phyloP scores from a whole-genome alignment of 2,888 invertebrate species.

The Cerastoderma edule region DNA sequence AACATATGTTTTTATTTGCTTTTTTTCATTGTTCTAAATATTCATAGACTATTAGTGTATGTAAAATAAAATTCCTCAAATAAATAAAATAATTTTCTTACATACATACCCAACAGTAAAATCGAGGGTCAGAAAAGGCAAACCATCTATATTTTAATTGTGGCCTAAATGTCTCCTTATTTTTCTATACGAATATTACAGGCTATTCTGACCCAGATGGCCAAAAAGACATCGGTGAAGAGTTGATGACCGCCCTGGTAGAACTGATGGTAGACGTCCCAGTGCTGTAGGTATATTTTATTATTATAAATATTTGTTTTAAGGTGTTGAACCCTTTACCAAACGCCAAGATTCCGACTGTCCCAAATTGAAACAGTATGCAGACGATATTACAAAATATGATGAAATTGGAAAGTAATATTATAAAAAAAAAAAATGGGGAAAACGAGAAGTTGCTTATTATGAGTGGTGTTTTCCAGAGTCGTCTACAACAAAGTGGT shows the following conservation, averaged over 20 bases:
- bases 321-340: background rate
- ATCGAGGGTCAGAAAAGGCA: no score
- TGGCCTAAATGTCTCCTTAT: background rate
- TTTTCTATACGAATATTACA: no score
- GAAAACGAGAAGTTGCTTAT: no score
- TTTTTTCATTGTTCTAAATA: no score
- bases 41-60: no score
- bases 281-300: slow-evolving; percentile 87
- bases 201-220: slow-evolving; percentile 53
- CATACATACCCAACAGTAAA: no score
- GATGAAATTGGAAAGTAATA: background rate
- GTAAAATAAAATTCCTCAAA: no score
- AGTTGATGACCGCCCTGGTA: slow-evolving; percentile 90
- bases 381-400: background rate
- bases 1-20: no score
- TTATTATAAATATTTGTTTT: background rate
- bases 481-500: background rate
- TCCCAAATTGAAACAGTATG: background rate
- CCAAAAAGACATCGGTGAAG: slow-evolving; percentile 86
- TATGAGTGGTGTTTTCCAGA: background rate
- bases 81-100: no score
- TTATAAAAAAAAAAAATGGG: no score
- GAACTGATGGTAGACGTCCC: slow-evolving; percentile 93
- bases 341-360: background rate
- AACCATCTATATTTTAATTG: background rate